Conservation (phyloP, 2,113 vertebrate genomes). For the Mungos mungo region DNA sequence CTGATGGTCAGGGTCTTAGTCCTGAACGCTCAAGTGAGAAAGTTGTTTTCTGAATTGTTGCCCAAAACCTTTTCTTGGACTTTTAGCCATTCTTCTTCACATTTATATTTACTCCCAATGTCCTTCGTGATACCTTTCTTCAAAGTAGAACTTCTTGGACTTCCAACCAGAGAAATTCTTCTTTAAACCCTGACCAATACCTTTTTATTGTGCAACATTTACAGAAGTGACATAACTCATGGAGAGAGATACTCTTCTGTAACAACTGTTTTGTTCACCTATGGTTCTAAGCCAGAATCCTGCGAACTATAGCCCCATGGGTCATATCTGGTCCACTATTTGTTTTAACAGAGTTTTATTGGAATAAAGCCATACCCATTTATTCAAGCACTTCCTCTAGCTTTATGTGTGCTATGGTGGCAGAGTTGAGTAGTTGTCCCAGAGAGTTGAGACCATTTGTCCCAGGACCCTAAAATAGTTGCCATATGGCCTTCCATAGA, state of each 20-base stretch:
- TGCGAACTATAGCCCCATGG: not conserved
- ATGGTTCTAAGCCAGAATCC: not conserved
- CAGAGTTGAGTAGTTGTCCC: not conserved
- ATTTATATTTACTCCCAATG: not conserved
- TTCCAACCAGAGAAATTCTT: not conserved
- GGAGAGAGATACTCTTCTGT: not conserved
- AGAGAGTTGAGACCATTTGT: not conserved
- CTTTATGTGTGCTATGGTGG: not conserved
- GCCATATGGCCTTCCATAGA: not conserved
- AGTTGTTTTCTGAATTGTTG: not conserved
- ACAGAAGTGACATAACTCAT: not conserved
- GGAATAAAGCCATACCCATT: not conserved
- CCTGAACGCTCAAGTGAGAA: not conserved
- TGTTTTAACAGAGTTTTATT: not conserved
- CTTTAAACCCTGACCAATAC: not conserved
- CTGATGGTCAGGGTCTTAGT: too few relatives aligned
- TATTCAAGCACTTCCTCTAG: not conserved
- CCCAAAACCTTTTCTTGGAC: not conserved
- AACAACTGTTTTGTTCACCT: not conserved
- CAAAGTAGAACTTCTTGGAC: not conserved
- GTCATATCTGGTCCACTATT: not conserved
- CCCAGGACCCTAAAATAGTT: not conserved
- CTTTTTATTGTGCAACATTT: not conserved
- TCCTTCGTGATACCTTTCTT: not conserved
- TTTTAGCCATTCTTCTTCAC: not conserved